A percentile compares a stretch with the other conserved stretches of the same genome.
phyloP scores from a whole-genome alignment of 1,140 invertebrate species.

The Drosophila burlai region DNA sequence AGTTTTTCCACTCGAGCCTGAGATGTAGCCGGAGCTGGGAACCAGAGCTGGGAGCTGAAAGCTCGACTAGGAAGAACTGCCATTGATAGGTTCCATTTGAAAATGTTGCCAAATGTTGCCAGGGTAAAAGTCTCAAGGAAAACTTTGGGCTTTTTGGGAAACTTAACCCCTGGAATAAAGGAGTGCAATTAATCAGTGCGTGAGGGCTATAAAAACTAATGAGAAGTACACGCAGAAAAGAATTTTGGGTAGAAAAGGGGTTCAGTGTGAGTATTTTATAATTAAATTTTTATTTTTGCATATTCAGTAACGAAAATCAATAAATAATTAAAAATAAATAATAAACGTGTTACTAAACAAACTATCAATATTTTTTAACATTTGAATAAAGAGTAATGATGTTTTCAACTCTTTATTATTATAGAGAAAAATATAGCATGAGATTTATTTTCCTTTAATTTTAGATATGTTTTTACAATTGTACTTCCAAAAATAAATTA shows the following conservation, averaged over 20 bases:
- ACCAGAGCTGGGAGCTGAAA: background rate
- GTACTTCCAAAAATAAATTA: background rate
- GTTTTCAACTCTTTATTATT: too few species aligned
- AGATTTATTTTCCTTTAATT: too few species aligned
- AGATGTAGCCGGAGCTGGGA: background rate
- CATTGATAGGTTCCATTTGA: slow-evolving; percentile 61
- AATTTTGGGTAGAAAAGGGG: background rate
- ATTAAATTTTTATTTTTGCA: too few species aligned
- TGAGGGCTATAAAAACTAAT: slow-evolving; percentile 35
- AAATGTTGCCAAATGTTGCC: slow-evolving; percentile 50
- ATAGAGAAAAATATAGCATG: too few species aligned
- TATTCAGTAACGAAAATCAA: too few species aligned
- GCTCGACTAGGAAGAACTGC: slow-evolving; percentile 21
- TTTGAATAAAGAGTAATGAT: too few species aligned
- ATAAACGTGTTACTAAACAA: too few species aligned
- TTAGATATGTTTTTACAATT: too few species aligned
- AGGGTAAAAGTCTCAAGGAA: slow-evolving; percentile 17
- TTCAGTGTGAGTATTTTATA: too few species aligned
- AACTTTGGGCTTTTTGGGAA: slow-evolving; percentile 14
- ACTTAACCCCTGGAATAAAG: slow-evolving; percentile 8
- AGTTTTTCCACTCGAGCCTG: slow-evolving; percentile 52
- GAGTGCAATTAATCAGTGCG: slow-evolving; percentile 42
- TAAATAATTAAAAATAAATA: too few species aligned
- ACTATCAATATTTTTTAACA: too few species aligned
- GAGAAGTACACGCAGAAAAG: slow-evolving; percentile 5